Conservation (phyloP, 2,888 invertebrate species). For the Ichneumon xanthorius region DNA sequence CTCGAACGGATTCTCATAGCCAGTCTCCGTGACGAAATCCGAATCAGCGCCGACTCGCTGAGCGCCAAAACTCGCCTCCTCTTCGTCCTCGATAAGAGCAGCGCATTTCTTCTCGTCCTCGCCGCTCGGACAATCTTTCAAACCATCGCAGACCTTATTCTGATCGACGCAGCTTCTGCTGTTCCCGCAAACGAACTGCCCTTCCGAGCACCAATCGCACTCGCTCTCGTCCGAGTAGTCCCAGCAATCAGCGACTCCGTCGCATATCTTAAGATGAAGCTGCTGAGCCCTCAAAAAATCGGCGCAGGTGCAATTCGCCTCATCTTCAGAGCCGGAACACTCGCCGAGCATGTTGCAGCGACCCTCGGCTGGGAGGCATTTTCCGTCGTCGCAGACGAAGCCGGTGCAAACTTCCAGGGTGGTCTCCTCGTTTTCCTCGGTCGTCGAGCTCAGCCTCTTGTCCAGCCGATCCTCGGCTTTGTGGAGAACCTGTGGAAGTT, state of each 20-base stretch:
- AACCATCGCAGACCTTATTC: slow-evolving; percentile 89
- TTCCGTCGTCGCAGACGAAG: slow-evolving; percentile 88
- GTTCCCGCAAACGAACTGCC: slow-evolving; percentile 91
- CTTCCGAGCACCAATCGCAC: slow-evolving; percentile 91
- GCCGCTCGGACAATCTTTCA: slow-evolving; percentile 90
- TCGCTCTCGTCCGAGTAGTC: slow-evolving; percentile 92
- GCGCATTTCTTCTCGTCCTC: slow-evolving; percentile 92
- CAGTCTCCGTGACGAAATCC: slow-evolving; percentile 34
- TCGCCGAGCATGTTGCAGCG: slow-evolving; percentile 91
- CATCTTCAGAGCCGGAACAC: slow-evolving; percentile 90
- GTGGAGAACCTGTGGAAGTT: slow-evolving; percentile 82
- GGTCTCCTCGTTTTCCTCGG: slow-evolving; percentile 67
- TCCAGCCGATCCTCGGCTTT: slow-evolving; percentile 84
- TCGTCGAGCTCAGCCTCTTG: slow-evolving; percentile 73
- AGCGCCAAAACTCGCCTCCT: slow-evolving; percentile 24
- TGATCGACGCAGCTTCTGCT: slow-evolving; percentile 89
- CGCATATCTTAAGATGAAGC: slow-evolving; percentile 91
- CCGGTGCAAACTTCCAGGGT: slow-evolving; percentile 84
- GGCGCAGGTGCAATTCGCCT: slow-evolving; percentile 90
- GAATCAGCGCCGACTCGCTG: slow-evolving; percentile 13
- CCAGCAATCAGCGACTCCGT: slow-evolving; percentile 92
- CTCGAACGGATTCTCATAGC: neutral
- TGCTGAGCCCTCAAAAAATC: slow-evolving; percentile 90
- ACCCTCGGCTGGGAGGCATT: slow-evolving; percentile 88
- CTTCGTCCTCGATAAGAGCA: slow-evolving; percentile 80